phyloP scores from a whole-genome alignment of 30 jellyfish, hydroid and myxozoan species.

The Turritopsis dohrnii region DNA sequence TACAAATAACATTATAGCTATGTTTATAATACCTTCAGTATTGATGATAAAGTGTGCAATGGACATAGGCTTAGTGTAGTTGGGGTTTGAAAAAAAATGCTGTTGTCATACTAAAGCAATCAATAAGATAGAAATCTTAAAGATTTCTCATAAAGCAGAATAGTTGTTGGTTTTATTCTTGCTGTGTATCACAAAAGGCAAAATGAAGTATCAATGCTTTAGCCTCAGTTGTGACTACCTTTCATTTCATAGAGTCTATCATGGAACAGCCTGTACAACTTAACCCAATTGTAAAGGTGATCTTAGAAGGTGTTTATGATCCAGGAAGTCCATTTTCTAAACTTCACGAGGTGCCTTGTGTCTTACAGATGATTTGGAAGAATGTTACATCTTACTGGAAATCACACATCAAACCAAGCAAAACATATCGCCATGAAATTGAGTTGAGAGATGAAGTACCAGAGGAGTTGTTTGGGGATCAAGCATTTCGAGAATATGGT shows the following conservation, averaged over 20 bases:
- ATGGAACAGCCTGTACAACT: neutral
- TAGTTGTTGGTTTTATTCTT: no score
- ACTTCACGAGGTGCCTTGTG: constrained; percentile 51
- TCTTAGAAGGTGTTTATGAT: constrained; percentile 61
- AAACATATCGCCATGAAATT: neutral
- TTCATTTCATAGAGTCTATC: neutral
- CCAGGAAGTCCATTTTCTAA: constrained; percentile 25
- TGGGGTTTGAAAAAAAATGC: no score
- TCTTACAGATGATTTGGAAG: constrained; percentile 44
- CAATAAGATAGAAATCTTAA: no score
- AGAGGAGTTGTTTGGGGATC: neutral
- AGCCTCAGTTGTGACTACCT: no score
- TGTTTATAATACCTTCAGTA: no score
- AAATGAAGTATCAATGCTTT: no score
- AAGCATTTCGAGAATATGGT: neutral
- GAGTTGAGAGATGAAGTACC: neutral
- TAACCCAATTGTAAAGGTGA: constrained; percentile 40
- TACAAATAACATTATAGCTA: no score
- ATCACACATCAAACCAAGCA: constrained; percentile 12
- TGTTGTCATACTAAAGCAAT: no score
- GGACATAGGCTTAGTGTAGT: no score
- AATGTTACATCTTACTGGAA: constrained; percentile 30
- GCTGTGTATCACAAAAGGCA: no score
- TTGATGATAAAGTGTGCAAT: no score
- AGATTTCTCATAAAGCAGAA: no score